Evolutionary conservation across 2,888 invertebrate genomes (phyloP).

Genomic region (Drosophila acutilabella): DNA sequence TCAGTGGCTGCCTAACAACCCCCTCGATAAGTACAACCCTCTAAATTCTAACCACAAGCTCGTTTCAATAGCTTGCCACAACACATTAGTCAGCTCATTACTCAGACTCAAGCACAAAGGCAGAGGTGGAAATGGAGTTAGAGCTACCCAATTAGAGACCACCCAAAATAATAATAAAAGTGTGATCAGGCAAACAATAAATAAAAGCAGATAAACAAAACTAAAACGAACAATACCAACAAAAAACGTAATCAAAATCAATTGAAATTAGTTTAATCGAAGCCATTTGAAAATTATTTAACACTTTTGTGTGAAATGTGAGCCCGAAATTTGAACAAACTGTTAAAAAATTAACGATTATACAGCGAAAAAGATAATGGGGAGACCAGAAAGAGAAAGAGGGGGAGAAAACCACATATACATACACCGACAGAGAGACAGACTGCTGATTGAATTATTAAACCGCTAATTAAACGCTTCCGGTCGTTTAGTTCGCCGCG

Average conservation of each 20-base stretch:
- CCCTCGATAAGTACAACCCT: constrained; percentile 19
- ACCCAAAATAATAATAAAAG: constrained; percentile 4
- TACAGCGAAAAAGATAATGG: not conserved
- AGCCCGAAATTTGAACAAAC: constrained; percentile 39
- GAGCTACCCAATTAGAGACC: constrained; percentile 9
- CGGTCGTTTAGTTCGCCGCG: constrained; percentile 72
- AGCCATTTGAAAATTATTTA: constrained; percentile 61
- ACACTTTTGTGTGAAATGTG: constrained; percentile 59
- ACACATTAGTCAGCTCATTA: constrained; percentile 57
- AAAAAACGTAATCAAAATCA: constrained; percentile 38
- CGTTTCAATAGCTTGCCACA: constrained; percentile 58
- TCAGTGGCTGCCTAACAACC: constrained; percentile 17
- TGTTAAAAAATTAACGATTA: constrained; percentile 36
- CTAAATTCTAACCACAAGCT: constrained; percentile 51
- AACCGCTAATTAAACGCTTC: constrained; percentile 79
- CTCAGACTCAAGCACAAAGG: constrained; percentile 11
- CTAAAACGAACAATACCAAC: not conserved
- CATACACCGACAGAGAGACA: not conserved
- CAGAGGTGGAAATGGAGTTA: too few species aligned
- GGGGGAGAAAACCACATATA: constrained; percentile 33
- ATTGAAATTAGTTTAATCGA: constrained; percentile 49
- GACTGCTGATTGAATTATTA: constrained; percentile 75
- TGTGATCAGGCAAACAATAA: constrained; percentile 13
- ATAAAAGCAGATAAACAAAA: constrained; percentile 14
- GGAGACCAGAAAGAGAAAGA: not conserved